Conservation (phyloP, 2,888 invertebrate genomes). For the Barypeithes pellucidus region DNA sequence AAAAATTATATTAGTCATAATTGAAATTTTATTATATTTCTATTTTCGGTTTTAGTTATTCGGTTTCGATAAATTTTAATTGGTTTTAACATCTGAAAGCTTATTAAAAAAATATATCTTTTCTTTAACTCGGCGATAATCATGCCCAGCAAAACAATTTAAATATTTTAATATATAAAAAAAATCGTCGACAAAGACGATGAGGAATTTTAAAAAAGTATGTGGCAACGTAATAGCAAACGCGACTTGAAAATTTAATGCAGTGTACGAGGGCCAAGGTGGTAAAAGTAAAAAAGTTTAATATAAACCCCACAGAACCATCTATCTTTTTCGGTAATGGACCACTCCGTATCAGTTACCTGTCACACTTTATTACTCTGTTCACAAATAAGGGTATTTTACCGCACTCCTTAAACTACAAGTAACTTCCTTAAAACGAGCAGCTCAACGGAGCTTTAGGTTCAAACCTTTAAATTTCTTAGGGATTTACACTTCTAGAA, state of each 20-base stretch:
- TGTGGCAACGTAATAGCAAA: slow-evolving; percentile 56
- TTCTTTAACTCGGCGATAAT: too few relatives aligned
- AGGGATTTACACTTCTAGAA: slow-evolving; percentile 4
- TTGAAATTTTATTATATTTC: not conserved
- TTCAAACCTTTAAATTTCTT: slow-evolving; percentile 34
- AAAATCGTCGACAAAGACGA: slow-evolving; percentile 36
- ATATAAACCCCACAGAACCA: slow-evolving; percentile 55
- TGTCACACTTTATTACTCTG: slow-evolving; percentile 56
- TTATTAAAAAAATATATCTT: too few relatives aligned
- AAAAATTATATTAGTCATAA: slow-evolving; percentile 10
- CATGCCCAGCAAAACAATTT: too few relatives aligned
- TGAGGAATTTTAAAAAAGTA: slow-evolving; percentile 48
- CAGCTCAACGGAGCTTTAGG: slow-evolving; percentile 36
- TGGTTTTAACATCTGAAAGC: too few relatives aligned
- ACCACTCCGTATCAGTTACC: slow-evolving; percentile 57
- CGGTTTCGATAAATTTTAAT: too few relatives aligned
- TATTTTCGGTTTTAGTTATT: too few relatives aligned
- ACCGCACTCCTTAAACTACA: slow-evolving; percentile 53
- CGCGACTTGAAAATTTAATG: slow-evolving; percentile 56
- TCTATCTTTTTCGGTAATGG: slow-evolving; percentile 57
- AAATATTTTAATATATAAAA: not conserved
- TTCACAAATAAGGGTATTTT: slow-evolving; percentile 56
- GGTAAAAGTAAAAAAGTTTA: slow-evolving; percentile 55
- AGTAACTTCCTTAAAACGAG: slow-evolving; percentile 49
- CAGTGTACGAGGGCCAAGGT: slow-evolving; percentile 51